A percentile compares a stretch with the other conserved stretches of the same genome.
These are phyloP conservation scores for Squalus acanthias DNA, from an alignment of 2,797 vertebrate genomes.

Conservation along the genomic window DNA sequence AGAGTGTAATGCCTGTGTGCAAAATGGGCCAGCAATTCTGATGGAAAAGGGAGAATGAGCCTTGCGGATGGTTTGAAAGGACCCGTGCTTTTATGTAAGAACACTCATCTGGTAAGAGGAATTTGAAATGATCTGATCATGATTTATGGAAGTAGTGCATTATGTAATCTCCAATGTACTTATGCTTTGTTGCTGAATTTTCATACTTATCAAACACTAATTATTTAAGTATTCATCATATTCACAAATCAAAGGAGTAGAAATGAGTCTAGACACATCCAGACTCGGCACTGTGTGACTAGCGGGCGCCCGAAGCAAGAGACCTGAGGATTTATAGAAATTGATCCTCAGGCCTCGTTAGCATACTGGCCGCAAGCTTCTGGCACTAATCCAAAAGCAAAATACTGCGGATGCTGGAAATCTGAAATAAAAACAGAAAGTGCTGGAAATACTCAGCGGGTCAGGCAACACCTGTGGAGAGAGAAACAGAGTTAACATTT, in stretches of 20 bases:
- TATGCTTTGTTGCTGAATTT: background rate
- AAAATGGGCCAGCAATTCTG: background rate
- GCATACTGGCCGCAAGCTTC: background rate
- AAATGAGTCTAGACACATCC: background rate
- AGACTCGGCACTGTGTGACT: background rate
- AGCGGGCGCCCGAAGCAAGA: background rate
- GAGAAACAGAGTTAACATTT: no score
- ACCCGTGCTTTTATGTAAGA: background rate
- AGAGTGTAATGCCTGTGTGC: background rate
- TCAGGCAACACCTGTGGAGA: no score
- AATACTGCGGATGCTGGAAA: no score
- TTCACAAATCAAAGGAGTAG: background rate
- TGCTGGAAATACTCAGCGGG: no score
- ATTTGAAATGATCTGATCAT: background rate
- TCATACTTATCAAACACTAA: background rate
- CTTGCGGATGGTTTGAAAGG: background rate
- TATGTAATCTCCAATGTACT: background rate
- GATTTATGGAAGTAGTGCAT: background rate
- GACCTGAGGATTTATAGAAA: background rate
- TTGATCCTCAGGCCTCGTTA: background rate
- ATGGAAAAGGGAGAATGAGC: background rate
- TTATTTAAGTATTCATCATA: background rate
- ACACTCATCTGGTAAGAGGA: background rate
- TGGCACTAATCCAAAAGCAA: background rate
- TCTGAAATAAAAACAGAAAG: no score